Evolutionary conservation across 2,113 vertebrate species (phyloP).

Genomic region (Chionomys nivalis): DNA sequence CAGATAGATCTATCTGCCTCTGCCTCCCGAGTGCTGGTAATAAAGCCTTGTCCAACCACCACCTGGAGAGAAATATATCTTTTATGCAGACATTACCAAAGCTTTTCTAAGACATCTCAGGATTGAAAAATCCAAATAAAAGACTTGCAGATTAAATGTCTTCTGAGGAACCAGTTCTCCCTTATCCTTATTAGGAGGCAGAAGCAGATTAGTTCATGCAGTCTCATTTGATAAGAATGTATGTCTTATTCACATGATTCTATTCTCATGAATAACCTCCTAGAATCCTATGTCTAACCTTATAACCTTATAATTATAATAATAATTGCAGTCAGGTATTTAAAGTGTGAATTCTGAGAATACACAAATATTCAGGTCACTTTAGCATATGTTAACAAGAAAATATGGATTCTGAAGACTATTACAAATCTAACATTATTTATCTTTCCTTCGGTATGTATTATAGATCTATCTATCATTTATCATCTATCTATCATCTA

Average conservation of each 20-base stretch:
- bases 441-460: too few relatives aligned
- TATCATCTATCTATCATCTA: background rate
- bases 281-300: accelerated
- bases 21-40: too few relatives aligned
- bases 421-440: background rate
- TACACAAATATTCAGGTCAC: background rate
- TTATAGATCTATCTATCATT: too few relatives aligned
- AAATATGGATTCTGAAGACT: background rate
- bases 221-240: accelerated
- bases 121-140: background rate
- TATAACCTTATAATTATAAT: too few relatives aligned
- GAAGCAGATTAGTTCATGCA: accelerated
- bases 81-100: background rate
- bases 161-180: background rate
- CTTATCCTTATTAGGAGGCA: accelerated
- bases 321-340: background rate
- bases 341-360: background rate
- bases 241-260: background rate
- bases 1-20: too few relatives aligned
- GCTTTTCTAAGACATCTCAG: background rate
- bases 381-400: background rate
- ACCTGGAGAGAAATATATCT: background rate
- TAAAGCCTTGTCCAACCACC: too few relatives aligned
- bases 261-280: background rate
- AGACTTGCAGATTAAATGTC: background rate